Conservation (phyloP, 2,113 vertebrate genomes). For the Clarias batrachus region DNA sequence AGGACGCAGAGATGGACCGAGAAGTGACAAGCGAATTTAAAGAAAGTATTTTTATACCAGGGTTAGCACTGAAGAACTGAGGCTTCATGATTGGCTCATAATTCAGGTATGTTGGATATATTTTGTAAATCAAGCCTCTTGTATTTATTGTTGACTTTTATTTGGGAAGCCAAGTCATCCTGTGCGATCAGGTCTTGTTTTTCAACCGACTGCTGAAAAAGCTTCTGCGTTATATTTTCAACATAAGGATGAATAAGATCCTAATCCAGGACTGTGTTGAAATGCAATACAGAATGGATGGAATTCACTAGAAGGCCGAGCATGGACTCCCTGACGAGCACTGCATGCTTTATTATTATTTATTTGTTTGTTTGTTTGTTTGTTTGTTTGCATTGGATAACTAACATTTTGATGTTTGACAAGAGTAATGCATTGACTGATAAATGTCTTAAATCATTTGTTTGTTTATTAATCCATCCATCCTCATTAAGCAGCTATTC, state of each 20-base stretch:
- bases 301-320: background rate
- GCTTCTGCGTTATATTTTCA: background rate
- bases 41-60: background rate
- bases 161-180: slow-evolving; percentile 24
- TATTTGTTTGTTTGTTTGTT: too few relatives aligned
- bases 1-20: slow-evolving; percentile 21
- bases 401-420: background rate
- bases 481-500: too few relatives aligned
- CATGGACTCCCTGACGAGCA: background rate
- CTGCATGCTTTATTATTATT: background rate
- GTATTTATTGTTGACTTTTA: background rate
- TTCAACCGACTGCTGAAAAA: background rate
- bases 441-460: background rate
- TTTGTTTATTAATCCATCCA: background rate
- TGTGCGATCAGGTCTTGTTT: background rate
- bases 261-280: background rate
- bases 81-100: background rate
- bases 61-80: background rate
- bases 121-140: background rate
- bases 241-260: background rate
- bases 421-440: background rate
- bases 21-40: slow-evolving; percentile 10
- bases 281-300: background rate
- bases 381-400: background rate
- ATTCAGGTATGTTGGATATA: slow-evolving; percentile 2